Conservation (phyloP, 2,113 vertebrate genomes). For the Bothrops jararaca region DNA sequence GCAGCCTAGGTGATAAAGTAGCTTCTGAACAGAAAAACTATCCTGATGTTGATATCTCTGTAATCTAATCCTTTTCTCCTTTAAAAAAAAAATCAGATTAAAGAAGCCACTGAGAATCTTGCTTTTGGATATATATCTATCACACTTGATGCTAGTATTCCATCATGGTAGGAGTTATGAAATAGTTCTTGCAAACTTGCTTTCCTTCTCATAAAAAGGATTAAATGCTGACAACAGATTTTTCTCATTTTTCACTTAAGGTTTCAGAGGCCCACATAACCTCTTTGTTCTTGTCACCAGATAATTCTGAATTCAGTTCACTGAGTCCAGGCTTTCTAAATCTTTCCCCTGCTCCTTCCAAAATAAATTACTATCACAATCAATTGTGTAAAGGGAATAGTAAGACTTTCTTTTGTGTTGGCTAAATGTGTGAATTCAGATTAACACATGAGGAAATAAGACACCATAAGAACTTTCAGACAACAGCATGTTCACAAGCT, state of each 20-base stretch:
- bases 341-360: not conserved
- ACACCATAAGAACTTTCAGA: not conserved
- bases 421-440: not conserved
- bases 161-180: not conserved
- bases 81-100: not conserved
- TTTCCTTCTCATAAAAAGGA: not conserved
- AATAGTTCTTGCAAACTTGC: not conserved
- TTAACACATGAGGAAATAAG: not conserved
- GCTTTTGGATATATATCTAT: not conserved
- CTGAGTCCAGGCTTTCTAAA: not conserved
- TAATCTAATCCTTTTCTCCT: not conserved
- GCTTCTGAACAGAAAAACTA: not conserved
- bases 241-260: not conserved
- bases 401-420: not conserved
- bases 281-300: not conserved
- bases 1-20: not conserved
- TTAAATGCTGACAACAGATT: not conserved
- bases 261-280: not conserved
- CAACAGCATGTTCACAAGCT: not conserved
- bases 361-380: not conserved
- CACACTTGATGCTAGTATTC: not conserved
- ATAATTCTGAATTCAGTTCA: not conserved
- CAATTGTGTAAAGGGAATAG: not conserved
- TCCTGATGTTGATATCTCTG: not conserved
- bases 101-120: not conserved